Conservation (phyloP, 2,113 vertebrate genomes). For the Oryzias celebensis region DNA sequence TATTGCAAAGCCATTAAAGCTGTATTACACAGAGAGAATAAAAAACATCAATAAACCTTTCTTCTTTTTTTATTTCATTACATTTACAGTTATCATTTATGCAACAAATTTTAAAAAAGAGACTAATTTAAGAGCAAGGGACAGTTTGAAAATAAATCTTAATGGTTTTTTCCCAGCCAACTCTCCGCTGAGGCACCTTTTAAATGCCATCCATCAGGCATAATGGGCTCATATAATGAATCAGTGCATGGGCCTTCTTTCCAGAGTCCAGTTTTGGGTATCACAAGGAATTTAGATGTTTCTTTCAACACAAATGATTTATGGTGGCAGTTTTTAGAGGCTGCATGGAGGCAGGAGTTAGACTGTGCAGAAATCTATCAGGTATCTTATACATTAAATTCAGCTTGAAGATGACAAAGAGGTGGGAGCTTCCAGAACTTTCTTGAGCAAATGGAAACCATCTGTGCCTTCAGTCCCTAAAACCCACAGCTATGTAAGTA, state of each 20-base stretch:
- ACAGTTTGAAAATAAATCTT: too few relatives aligned
- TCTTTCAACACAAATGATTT: constrained; percentile 23
- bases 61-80: too few relatives aligned
- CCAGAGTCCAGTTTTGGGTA: not conserved
- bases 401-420: constrained; percentile 42
- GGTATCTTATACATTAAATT: constrained; percentile 37
- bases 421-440: constrained; percentile 11
- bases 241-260: not conserved
- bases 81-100: too few relatives aligned
- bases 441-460: constrained; percentile 67
- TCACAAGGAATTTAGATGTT: not conserved
- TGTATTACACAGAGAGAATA: too few relatives aligned
- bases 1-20: too few relatives aligned
- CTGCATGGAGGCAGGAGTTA: constrained; percentile 21
- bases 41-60: too few relatives aligned
- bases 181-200: too few relatives aligned
- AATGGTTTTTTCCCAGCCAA: too few relatives aligned
- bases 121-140: too few relatives aligned
- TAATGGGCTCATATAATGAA: too few relatives aligned
- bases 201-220: too few relatives aligned
- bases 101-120: too few relatives aligned
- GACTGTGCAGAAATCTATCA: constrained; percentile 57
- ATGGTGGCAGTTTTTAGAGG: constrained; percentile 40
- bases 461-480: constrained; percentile 47
- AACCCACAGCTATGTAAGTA: constrained; percentile 2